Evolutionary conservation across 2,113 vertebrate species (phyloP).

Genomic region (Cephalopterus ornatus): DNA sequence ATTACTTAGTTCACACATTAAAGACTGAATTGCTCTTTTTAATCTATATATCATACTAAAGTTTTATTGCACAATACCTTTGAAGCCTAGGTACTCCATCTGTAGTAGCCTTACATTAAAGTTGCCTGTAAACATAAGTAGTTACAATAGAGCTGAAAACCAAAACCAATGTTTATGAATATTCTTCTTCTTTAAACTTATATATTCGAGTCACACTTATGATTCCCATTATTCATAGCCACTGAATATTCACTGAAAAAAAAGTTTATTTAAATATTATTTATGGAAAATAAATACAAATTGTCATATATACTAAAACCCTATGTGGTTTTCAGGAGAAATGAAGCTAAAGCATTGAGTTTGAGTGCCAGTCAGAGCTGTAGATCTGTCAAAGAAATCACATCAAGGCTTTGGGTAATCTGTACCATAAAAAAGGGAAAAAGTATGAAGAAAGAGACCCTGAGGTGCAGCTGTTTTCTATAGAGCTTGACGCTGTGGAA

Average conservation of each 20-base stretch:
- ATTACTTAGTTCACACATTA: slow-evolving; percentile 69
- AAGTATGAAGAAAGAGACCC: neutral
- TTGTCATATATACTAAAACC: neutral
- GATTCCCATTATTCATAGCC: neutral
- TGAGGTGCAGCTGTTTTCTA: neutral
- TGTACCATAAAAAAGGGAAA: neutral
- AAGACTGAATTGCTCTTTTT: slow-evolving; percentile 61
- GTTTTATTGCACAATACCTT: slow-evolving; percentile 40
- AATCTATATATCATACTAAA: slow-evolving; percentile 68
- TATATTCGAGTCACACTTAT: neutral
- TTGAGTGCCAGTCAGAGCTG: neutral
- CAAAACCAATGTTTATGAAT: neutral
- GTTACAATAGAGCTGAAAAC: neutral
- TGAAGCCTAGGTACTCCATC: neutral
- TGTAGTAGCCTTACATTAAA: neutral
- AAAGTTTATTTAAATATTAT: neutral
- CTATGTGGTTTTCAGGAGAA: neutral
- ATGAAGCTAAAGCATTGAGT: neutral
- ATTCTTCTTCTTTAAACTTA: neutral
- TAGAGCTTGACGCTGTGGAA: neutral
- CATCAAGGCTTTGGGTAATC: neutral
- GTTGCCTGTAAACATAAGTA: neutral
- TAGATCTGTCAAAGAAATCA: neutral
- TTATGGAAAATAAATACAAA: neutral
- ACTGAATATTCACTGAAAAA: neutral